Conservation (phyloP, 1,140 invertebrate genomes). For the Habropoda laboriosa region DNA sequence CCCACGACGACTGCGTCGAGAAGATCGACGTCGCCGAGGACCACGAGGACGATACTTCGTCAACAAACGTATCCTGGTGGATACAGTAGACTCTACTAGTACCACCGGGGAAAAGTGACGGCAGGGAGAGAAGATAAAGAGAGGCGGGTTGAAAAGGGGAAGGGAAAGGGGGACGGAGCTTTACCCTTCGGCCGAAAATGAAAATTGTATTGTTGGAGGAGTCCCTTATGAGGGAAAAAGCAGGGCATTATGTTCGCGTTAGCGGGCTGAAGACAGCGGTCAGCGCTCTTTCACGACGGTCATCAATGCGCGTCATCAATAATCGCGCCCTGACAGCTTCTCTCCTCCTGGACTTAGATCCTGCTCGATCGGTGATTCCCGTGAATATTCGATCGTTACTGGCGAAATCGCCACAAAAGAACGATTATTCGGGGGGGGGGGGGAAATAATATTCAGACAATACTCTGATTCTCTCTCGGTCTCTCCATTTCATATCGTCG, state of each 20-base stretch:
- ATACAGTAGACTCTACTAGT: constrained; percentile 22
- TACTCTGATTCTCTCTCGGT: no score
- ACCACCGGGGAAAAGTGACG: constrained; percentile 27
- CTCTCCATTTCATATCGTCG: no score
- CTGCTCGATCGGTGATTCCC: constrained; percentile 23
- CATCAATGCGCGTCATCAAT: constrained; percentile 76
- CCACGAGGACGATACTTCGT: constrained; percentile 11
- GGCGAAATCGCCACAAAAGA: background rate
- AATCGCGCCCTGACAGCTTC: constrained; percentile 74
- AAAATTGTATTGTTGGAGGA: constrained; percentile 75
- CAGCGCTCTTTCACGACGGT: constrained; percentile 65
- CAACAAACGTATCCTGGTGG: background rate
- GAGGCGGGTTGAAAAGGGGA: constrained; percentile 27
- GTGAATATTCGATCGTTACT: background rate
- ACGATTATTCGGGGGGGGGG: background rate
- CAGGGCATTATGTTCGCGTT: constrained; percentile 77
- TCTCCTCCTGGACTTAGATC: constrained; percentile 49
- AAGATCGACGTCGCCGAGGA: constrained; percentile 45
- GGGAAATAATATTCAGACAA: background rate
- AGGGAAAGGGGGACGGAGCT: constrained; percentile 34
- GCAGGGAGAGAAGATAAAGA: constrained; percentile 42
- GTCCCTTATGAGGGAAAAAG: constrained; percentile 53
- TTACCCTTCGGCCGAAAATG: constrained; percentile 74
- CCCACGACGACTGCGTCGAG: constrained; percentile 46
- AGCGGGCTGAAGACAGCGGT: constrained; percentile 70